Conservation (phyloP, 2,797 vertebrate genomes). For the Karalla daura region DNA sequence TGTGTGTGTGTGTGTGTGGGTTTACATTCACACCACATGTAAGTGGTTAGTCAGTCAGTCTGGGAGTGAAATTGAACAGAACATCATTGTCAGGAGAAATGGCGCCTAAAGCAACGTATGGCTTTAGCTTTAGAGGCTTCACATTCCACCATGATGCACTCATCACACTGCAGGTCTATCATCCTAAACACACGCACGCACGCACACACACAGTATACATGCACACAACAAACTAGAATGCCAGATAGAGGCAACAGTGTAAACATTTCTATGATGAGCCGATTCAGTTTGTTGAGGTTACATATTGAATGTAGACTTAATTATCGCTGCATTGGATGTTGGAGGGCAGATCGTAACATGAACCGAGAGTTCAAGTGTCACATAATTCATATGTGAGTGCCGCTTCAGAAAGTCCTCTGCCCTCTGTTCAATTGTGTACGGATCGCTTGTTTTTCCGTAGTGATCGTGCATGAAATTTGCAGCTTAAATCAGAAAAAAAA, state of each 20-base stretch:
- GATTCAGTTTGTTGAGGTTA: conserved; percentile 2
- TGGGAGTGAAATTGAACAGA: conserved; percentile 70
- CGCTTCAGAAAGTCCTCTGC: conserved; percentile 1
- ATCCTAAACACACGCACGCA: conserved; percentile 24
- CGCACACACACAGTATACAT: conserved; percentile 1
- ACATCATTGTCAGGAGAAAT: conserved; percentile 74
- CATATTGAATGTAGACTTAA: not conserved
- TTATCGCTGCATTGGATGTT: conserved; percentile 3
- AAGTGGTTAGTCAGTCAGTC: conserved; percentile 71
- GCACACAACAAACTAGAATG: not conserved
- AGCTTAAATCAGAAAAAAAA: not conserved
- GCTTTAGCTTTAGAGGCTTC: conserved; percentile 63
- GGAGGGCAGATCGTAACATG: conserved; percentile 19
- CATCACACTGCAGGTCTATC: conserved; percentile 59
- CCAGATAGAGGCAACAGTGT: not conserved
- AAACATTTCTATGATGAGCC: not conserved
- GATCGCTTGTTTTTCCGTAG: not conserved
- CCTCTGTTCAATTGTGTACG: not conserved
- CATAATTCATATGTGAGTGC: conserved; percentile 3
- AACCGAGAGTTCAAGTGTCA: not conserved
- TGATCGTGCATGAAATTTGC: not conserved
- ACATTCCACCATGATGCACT: conserved; percentile 75
- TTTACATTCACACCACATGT: conserved; percentile 60
- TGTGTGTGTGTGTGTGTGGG: conserved; percentile 12
- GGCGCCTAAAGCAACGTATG: conserved; percentile 75